Percentiles rank a stretch among this genome's conserved stretches.
phyloP scores from a whole-genome alignment of 2,888 invertebrate genomes.

The Noctua janthe region DNA sequence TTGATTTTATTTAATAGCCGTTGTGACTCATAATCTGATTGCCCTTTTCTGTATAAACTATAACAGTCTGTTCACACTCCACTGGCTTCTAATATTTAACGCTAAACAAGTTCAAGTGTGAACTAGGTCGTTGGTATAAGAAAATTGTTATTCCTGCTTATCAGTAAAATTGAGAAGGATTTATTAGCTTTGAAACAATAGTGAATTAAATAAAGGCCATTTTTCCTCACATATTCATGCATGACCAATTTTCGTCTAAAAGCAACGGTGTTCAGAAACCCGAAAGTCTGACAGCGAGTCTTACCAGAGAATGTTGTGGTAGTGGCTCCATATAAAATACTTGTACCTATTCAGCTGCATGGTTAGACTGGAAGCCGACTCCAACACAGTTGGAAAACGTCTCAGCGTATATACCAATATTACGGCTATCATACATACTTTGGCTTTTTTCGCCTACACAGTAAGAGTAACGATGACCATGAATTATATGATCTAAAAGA shows the following conservation, averaged over 20 bases:
- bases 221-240: background rate
- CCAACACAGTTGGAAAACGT: background rate
- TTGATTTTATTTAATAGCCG: background rate
- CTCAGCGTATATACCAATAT: too few species aligned
- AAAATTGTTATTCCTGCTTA: slow-evolving; percentile 8
- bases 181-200: background rate
- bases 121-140: background rate
- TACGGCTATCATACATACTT: background rate
- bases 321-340: background rate
- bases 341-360: background rate
- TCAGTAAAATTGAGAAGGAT: background rate
- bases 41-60: background rate
- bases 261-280: background rate
- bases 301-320: background rate
- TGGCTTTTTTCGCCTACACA: background rate
- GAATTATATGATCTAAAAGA: background rate
- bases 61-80: background rate
- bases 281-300: background rate
- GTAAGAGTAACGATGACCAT: background rate
- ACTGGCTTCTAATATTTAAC: slow-evolving; percentile 4
- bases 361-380: background rate
- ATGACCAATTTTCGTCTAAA: background rate
- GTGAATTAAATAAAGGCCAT: background rate
- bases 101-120: background rate
- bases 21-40: background rate